phyloP scores from a whole-genome alignment of 2,113 vertebrate species.

The Phylloscopus trochilus region DNA sequence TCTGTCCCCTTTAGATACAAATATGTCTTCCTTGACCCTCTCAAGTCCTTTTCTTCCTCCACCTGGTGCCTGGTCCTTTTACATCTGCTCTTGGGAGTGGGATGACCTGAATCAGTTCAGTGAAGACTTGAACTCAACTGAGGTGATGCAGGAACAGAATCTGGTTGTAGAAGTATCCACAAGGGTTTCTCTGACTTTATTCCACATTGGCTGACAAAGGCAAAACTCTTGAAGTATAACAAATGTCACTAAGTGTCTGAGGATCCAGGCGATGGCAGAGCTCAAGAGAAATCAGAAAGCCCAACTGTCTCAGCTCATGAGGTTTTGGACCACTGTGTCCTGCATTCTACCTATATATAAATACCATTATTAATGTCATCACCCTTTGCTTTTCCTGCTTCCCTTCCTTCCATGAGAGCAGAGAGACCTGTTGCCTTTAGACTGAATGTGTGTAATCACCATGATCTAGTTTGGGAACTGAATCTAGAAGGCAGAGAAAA shows the following conservation, averaged over 20 bases:
- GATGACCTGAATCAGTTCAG: background rate
- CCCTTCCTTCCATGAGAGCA: background rate
- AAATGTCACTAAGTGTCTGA: background rate
- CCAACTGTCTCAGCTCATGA: background rate
- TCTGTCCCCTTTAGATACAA: background rate
- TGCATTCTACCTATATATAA: background rate
- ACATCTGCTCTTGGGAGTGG: background rate
- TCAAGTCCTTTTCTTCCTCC: background rate
- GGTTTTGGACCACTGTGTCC: background rate
- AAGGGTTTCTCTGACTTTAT: background rate
- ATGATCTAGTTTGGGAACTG: background rate
- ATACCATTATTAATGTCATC: background rate
- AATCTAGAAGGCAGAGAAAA: background rate
- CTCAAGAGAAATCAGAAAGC: background rate
- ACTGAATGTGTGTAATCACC: background rate
- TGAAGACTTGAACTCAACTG: background rate
- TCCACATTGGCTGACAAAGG: background rate
- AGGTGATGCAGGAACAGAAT: background rate
- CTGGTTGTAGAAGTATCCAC: background rate
- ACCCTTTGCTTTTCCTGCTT: background rate
- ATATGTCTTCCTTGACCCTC: background rate
- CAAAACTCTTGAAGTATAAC: background rate
- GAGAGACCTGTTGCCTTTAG: background rate
- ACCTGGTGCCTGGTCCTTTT: background rate
- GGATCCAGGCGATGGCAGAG: background rate